Base-by-base conservation (phyloP, 2,888 invertebrate species). In the Dolichopus griseipennis region DNA sequence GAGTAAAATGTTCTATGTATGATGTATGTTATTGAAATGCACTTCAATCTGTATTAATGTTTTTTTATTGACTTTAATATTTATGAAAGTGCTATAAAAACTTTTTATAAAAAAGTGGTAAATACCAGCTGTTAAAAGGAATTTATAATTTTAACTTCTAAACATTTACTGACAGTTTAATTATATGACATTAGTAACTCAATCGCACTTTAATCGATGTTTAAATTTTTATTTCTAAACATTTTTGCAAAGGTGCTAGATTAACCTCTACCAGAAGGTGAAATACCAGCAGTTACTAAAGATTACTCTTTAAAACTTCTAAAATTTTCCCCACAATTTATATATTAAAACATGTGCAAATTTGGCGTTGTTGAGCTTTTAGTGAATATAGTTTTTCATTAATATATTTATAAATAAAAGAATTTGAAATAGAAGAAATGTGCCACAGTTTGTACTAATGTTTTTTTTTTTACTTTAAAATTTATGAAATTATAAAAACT, bases 291-390 rank as follows among this genome's bases (percentile, higher is more conserved):
- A 70, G 65, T 37, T 68, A 63, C 69, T 65, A 66, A 65, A 43
- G 37, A 66, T 43, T 70, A 71, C 74, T 73, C 61, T 65, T 70
- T 66, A 69, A 70, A 43, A 34, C 70, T 75, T 75, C 76, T 75
- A 75, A 75, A 78, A 76, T 74, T 72, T 70, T 67, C 65, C 75
- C 75, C 75, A 78, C 78, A 72, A 27, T 27, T n/a, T n/a, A n/a
- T n/a, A n/a, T n/a, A n/a, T n/a, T 27, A 5, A 27, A 27, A 5
- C 5, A 27, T 5, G 5, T 27, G 5, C 27, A 27, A 4, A 27
- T 27, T 27, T 27, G 5, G 5, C 27, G 5, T 27, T 27, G 27
- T 27, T 27, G 27, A 27, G n/a, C n/a, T n/a, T n/a, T n/a, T n/a
- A n/a, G n/a, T n/a, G n/a, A n/a, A n/a, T n/a, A n/a, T n/a, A n/a